Base-by-base conservation (phyloP, 2,888 invertebrate species). In the Sepiola atlantica region DNA sequence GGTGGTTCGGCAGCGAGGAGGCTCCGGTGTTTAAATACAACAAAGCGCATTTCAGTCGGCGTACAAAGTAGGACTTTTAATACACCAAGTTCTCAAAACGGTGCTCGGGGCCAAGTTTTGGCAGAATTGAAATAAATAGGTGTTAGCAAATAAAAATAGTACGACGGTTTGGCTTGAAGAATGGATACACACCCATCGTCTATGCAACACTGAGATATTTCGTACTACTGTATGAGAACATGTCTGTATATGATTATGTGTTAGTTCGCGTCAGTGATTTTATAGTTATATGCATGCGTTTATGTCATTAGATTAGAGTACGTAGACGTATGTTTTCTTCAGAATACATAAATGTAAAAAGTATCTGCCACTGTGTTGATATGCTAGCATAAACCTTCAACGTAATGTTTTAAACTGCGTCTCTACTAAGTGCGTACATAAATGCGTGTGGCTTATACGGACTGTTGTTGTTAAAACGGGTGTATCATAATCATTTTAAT, bases 21-120 rank as follows among this genome's bases (percentile, higher is more conserved):
- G n/a, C 14, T 77, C n/a, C n/a, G 10, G n/a, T 24, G 61, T 10
- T 77, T 16, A 28, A 77, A 77, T 77, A n/a, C 77, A 77, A 10
- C 10, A 8, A 28, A 28, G 77, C 3, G 14, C n/a, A n/a, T n/a
- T 18, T 77, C 28, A 77, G 77, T 77, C n/a, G 77, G n/a, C 77
- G 77, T 77, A n/a, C 77, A 77, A 77, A 77, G 77, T 77, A n/a
- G 77, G 77, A 77, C n/a, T 77, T 77, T 77, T 77, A 77, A 77
- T 77, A n/a, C n/a, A 77, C 77, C 28, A 77, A 77, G 77, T 77
- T 77, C 12, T n/a, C 77, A 77, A n/a, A 28, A 16, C n/a, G n/a
- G n/a, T 77, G 77, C 77, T 28, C 77, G 28, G n/a, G 77, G 77
- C 77, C 77, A 77, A 77, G 77, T 77, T 77, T n/a, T n/a, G 77